phyloP scores from a whole-genome alignment of 1,140 invertebrate genomes.

The Aleiodes sp. region DNA sequence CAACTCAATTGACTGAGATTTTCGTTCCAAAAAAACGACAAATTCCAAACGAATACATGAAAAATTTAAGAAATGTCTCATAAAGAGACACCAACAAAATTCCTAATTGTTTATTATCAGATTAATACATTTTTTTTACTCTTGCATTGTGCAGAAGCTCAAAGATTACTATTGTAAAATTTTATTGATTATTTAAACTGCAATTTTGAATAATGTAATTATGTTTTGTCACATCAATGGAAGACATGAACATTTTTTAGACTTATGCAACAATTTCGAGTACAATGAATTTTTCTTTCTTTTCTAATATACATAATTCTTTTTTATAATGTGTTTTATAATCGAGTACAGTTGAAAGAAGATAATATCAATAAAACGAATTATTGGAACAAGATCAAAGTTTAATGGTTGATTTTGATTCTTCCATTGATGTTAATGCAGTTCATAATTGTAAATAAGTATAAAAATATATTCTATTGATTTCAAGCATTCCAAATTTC shows the following conservation, averaged over 20 bases:
- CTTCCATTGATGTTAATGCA: background rate
- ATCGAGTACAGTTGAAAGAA: background rate
- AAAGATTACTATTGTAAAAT: background rate
- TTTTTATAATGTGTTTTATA: background rate
- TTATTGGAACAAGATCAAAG: background rate
- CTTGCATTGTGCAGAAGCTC: background rate
- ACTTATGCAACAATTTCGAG: background rate
- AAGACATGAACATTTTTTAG: background rate
- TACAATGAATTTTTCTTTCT: too few species aligned
- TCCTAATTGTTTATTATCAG: too few species aligned
- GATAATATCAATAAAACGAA: background rate
- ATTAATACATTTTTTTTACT: background rate
- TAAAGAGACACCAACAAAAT: too few species aligned
- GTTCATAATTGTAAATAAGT: slow-evolving; percentile 11
- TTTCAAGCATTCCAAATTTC: too few species aligned
- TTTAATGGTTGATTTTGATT: background rate
- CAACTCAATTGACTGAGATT: background rate
- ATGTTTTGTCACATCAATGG: background rate
- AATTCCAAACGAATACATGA: too few species aligned
- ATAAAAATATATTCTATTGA: too few species aligned
- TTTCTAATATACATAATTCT: background rate
- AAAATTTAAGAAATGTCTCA: too few species aligned
- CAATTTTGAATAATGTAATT: background rate
- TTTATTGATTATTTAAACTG: background rate
- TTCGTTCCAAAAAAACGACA: background rate